A percentile compares a stretch with the other conserved stretches of the same genome.
phyloP scores from a whole-genome alignment of 1,140 invertebrate genomes.

The Hylaeus volcanicus region DNA sequence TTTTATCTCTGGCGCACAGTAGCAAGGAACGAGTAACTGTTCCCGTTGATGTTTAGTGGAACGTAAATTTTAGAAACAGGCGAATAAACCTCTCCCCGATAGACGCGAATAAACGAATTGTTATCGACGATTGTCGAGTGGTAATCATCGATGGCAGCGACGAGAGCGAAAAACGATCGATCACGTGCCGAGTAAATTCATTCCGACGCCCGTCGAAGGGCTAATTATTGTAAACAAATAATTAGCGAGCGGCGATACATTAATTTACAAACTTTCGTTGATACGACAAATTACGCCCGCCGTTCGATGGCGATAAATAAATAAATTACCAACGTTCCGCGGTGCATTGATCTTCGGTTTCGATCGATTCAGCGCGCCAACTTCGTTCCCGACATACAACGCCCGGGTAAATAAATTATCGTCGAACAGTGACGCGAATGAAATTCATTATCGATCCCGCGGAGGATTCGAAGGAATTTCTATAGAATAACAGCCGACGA shows the following conservation, averaged over 20 bases:
- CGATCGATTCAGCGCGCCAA: conserved; percentile 24
- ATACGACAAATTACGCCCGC: background rate
- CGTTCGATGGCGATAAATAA: conserved; percentile 2
- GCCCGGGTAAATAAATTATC: conserved; percentile 40
- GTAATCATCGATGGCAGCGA: background rate
- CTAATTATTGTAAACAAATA: background rate
- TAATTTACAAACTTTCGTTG: conserved; percentile 22
- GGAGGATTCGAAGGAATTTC: conserved; percentile 14
- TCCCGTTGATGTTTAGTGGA: too few relatives aligned
- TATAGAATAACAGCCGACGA: background rate
- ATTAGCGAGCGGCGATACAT: conserved; percentile 13
- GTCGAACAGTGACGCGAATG: conserved; percentile 18
- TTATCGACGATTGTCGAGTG: background rate
- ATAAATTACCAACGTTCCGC: conserved; percentile 19
- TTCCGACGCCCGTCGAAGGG: background rate
- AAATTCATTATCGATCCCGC: conserved; percentile 39
- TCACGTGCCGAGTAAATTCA: too few relatives aligned
- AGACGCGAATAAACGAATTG: background rate
- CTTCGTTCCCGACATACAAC: conserved; percentile 8
- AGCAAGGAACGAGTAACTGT: too few relatives aligned
- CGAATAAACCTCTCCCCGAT: background rate
- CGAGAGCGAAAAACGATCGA: background rate
- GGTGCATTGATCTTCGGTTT: conserved; percentile 31
- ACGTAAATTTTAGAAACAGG: background rate
- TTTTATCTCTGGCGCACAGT: too few relatives aligned